phyloP scores from a whole-genome alignment of 2,113 vertebrate genomes.

The Empidonax alnorum region DNA sequence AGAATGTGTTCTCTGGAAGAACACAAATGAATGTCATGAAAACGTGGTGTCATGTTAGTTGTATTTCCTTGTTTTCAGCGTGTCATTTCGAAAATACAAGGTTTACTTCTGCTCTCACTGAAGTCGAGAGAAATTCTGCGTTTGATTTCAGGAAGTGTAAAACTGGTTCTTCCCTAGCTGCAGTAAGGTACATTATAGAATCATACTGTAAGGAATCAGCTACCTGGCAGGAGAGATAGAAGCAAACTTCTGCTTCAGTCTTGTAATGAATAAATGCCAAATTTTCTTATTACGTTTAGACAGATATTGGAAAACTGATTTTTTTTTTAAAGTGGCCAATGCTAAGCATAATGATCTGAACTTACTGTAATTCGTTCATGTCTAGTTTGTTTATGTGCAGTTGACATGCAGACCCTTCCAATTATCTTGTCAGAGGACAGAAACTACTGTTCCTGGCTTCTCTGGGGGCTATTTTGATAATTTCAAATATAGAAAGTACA shows the following conservation, averaged over 20 bases:
- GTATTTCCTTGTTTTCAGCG: not conserved
- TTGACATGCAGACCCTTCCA: not conserved
- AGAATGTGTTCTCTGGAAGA: not conserved
- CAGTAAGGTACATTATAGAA: not conserved
- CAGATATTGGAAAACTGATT: not conserved
- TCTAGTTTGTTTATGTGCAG: not conserved
- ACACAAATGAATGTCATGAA: not conserved
- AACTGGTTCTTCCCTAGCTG: not conserved
- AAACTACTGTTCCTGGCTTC: not conserved
- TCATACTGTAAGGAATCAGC: not conserved
- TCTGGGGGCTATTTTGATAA: not conserved
- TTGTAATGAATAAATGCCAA: not conserved
- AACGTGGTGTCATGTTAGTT: not conserved
- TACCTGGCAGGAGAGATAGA: not conserved
- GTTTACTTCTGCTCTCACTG: not conserved
- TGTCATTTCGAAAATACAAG: not conserved
- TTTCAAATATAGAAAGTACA: not conserved
- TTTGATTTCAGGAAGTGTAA: not conserved
- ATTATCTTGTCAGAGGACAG: not conserved
- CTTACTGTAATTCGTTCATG: not conserved
- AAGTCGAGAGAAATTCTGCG: not conserved
- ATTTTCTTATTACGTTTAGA: not conserved
- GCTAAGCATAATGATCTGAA: not conserved
- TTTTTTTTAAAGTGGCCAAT: not conserved
- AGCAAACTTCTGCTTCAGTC: not conserved